Conservation (phyloP, 2,797 vertebrate genomes). For the Acanthornis magna region DNA sequence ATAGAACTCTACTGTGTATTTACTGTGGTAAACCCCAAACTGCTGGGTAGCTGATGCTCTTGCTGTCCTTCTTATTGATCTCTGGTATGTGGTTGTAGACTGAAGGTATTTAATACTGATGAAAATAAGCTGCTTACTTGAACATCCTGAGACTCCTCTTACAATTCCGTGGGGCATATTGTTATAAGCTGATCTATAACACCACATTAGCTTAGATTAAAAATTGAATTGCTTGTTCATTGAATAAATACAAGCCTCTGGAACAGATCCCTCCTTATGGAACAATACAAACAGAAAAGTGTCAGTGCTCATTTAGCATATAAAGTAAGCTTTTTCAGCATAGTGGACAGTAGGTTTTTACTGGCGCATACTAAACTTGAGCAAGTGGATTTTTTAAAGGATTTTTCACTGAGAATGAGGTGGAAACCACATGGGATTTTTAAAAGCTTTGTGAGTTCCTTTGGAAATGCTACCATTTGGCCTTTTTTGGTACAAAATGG, state of each 20-base stretch:
- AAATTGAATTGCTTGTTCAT: not conserved
- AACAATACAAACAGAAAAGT: not conserved
- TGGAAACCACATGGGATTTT: not conserved
- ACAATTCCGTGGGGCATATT: not conserved
- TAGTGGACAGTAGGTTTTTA: not conserved
- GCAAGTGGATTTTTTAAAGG: not conserved
- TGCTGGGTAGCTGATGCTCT: not conserved
- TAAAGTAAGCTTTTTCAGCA: not conserved
- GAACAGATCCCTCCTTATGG: not conserved
- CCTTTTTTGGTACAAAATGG: fast-evolving
- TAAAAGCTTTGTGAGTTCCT: not conserved
- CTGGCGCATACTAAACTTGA: not conserved
- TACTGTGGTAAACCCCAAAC: not conserved
- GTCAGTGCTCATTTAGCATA: not conserved
- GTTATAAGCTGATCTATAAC: not conserved
- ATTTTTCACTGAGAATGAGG: not conserved
- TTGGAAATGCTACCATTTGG: not conserved
- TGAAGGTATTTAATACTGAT: not conserved
- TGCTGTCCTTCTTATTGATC: not conserved
- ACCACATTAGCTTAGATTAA: not conserved
- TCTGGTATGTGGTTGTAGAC: not conserved
- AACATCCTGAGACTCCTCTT: not conserved
- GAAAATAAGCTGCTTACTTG: not conserved
- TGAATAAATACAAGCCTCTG: not conserved
- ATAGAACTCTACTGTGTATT: not conserved